Base-by-base conservation (phyloP, 2,888 invertebrate genomes). In the Lampropteryx suffumata region DNA sequence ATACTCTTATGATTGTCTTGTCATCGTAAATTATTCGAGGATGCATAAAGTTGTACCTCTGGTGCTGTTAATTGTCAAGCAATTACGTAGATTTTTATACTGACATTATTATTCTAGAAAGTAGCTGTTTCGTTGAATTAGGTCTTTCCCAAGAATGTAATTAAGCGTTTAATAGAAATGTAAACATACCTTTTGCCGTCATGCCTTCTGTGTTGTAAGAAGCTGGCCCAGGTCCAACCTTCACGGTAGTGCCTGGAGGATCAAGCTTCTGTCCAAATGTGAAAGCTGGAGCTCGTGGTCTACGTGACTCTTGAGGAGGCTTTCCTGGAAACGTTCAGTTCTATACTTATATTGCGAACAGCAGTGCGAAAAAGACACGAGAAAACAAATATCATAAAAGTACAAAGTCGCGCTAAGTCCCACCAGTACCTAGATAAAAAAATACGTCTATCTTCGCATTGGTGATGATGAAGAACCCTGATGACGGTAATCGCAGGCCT, bases 151-250 rank as follows among this genome's bases (percentile, higher is more conserved):
- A 30, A 30, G 12, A 30, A 30, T 12, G 11, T 12, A 30, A 8
- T 30, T 30, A 17, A 17, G 17, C 4, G 17, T 17, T 17, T 4
- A 17, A 17, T 17, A 17, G 4, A 17, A n/a, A 28, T n/a, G 3
- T n/a, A 24, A 0, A 32, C 11, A 81, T 83, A 93, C 97, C 97
- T 93, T 95, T 97, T 33, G 95, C 92, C 46, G 95, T 95, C 73
- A 97, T 92, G 54, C 97, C 96, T 60, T 95, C 94, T 36, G 97
- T 94, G 78, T 97, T 96, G 83, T 97, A 97, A 57, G 95, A 94
- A n/a, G 96, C 97, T 10, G 97, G 97, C 12, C 97, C 97, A 1
- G 97, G 97, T 24, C 97, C 97, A 34, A 93, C 87, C 62, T 92
- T 94, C 48, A 91, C 84, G 44, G 79, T 79, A 1, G 80, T 80